These are phyloP conservation scores for Pseudomugil tenellus DNA, from an alignment of 2,797 vertebrate species.

Conservation along the genomic window DNA sequence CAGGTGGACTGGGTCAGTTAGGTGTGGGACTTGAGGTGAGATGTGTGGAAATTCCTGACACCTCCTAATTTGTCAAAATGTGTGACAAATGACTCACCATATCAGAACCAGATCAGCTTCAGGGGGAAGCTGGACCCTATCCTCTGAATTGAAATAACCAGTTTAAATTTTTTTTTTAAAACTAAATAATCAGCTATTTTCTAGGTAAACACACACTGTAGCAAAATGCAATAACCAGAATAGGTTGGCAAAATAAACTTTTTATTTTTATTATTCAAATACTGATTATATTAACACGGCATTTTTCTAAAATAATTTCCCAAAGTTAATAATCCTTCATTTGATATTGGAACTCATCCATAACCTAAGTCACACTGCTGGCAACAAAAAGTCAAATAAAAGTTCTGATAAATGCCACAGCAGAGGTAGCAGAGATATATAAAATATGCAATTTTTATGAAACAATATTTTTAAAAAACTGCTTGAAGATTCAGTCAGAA, in stretches of 20 bases:
- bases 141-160: too few relatives aligned
- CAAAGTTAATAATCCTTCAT: conserved; percentile 49
- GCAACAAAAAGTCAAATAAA: conserved; percentile 51
- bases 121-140: too few relatives aligned
- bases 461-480: conserved; percentile 35
- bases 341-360: conserved; percentile 41
- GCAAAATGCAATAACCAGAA: neutral
- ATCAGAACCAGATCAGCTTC: too few relatives aligned
- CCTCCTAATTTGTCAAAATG: too few relatives aligned
- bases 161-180: too few relatives aligned
- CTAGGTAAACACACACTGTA: neutral
- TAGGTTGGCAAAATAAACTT: conserved; percentile 22
- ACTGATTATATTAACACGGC: conserved; percentile 63
- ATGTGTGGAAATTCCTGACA: too few relatives aligned
- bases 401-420: conserved; percentile 42
- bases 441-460: conserved; percentile 33
- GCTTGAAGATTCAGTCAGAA: conserved; percentile 37
- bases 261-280: conserved; percentile 54
- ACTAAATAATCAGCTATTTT: too few relatives aligned
- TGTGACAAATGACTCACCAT: too few relatives aligned
- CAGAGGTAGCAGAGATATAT: conserved; percentile 25
- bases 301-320: conserved; percentile 49
- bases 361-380: conserved; percentile 67
- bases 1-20: too few relatives aligned
- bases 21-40: too few relatives aligned